A percentile compares a stretch with the other conserved stretches of the same genome.
Evolutionary conservation across 2,797 vertebrate species (phyloP).

Genomic region (Macropus fuliginosus): DNA sequence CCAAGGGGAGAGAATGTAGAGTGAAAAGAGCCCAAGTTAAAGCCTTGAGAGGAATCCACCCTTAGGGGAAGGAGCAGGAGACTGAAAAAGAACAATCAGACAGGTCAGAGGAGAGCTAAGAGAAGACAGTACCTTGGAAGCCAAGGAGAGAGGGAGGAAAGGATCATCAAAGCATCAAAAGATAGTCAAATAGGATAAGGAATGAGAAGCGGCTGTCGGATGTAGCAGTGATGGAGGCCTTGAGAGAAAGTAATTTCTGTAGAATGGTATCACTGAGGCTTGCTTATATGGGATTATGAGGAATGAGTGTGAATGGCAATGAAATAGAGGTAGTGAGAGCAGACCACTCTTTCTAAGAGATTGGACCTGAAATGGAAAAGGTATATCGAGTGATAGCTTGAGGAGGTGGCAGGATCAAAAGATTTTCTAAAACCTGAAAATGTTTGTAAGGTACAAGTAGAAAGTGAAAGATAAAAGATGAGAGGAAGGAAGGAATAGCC

Average conservation of each 20-base stretch:
- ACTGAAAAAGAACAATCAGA: neutral
- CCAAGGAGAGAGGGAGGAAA: neutral
- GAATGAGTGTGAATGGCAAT: neutral
- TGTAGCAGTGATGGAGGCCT: neutral
- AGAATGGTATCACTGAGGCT: neutral
- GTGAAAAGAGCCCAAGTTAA: neutral
- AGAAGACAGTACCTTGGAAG: neutral
- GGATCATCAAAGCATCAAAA: neutral
- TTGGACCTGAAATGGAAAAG: neutral
- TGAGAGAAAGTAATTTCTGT: neutral
- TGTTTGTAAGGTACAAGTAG: neutral
- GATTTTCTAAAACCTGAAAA: neutral
- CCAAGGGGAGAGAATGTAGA: neutral
- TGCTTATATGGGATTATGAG: neutral
- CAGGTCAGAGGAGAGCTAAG: slow-evolving; percentile 3
- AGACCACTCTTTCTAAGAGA: neutral
- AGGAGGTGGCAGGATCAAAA: neutral
- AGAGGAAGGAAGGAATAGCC: neutral
- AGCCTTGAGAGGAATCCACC: neutral
- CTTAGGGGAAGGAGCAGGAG: neutral
- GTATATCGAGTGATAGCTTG: neutral
- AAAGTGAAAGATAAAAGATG: neutral
- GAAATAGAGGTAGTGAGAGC: neutral
- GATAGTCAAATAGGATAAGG: neutral
- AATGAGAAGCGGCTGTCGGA: neutral